phyloP scores from a whole-genome alignment of 2,888 invertebrate species.

The Pteria penguin region DNA sequence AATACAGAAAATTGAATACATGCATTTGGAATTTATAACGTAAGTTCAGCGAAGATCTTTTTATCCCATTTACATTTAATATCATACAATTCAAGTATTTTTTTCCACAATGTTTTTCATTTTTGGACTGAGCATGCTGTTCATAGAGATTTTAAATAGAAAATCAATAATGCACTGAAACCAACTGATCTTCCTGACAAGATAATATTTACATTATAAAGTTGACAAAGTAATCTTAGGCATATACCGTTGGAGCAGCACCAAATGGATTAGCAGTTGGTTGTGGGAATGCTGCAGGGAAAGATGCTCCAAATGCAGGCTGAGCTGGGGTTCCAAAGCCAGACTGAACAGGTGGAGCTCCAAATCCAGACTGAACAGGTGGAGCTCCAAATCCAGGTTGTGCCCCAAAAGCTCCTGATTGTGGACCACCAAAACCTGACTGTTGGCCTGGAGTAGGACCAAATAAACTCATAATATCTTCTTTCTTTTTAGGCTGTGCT shows the following conservation, averaged over 20 bases:
- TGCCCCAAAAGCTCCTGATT: conserved; percentile 22
- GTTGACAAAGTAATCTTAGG: background rate
- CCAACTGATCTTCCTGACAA: no score
- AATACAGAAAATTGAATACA: no score
- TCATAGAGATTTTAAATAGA: no score
- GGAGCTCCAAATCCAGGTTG: conserved; percentile 7
- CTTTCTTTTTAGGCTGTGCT: conserved; percentile 32
- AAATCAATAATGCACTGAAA: no score
- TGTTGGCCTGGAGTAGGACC: conserved; percentile 32
- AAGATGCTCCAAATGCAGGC: conserved; percentile 14
- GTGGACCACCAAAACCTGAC: conserved; percentile 18
- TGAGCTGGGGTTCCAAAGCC: conserved; percentile 27
- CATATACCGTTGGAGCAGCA: conserved; percentile 18
- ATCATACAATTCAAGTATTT: no score
- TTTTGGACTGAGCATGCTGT: no score
- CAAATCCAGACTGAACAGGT: conserved; percentile 21
- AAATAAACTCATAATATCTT: conserved; percentile 41
- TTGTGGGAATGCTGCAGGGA: no score
- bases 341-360: conserved; percentile 13
- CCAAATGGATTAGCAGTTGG: conserved; percentile 31
- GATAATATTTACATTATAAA: background rate
- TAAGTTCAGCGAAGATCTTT: no score
- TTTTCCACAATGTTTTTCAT: no score
- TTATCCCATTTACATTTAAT: no score
- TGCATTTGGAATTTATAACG: no score